phyloP scores from a whole-genome alignment of 1,140 invertebrate genomes.

The Drosophila tani region DNA sequence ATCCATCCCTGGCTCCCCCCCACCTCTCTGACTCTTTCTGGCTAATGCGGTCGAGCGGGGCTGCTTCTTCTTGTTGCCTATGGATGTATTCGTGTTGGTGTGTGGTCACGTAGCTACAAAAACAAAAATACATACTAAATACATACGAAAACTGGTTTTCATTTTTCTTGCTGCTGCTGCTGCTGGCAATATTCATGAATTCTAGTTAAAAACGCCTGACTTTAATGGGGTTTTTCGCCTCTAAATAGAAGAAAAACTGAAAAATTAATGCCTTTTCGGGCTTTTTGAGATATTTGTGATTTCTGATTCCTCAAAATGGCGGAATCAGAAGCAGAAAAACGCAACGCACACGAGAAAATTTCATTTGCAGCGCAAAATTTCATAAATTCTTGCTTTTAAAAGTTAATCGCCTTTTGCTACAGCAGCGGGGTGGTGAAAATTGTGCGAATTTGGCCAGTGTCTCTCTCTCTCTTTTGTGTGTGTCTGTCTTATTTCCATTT shows the following conservation, averaged over 20 bases:
- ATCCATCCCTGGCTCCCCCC: constrained; percentile 19
- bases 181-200: constrained; percentile 62
- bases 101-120: constrained; percentile 77
- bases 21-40: constrained; percentile 1
- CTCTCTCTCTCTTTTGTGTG: constrained; percentile 1
- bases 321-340: background rate
- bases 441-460: constrained; percentile 7
- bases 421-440: constrained; percentile 9
- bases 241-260: constrained; percentile 37
- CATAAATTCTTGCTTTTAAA: constrained; percentile 3
- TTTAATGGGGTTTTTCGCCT: constrained; percentile 68
- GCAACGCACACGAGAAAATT: constrained; percentile 6
- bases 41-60: constrained; percentile 64
- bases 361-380: constrained; percentile 6
- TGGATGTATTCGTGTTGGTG: constrained; percentile 32
- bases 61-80: constrained; percentile 22
- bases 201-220: constrained; percentile 57
- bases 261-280: background rate
- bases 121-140: constrained; percentile 31
- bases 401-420: constrained; percentile 2
- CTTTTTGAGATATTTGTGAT: constrained; percentile 1
- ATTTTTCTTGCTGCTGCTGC: constrained; percentile 28
- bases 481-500: constrained; percentile 8
- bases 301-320: constrained; percentile 17
- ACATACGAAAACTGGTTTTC: constrained; percentile 67